Base-by-base conservation (phyloP, 2,888 invertebrate genomes). In the Pheosia tremula region DNA sequence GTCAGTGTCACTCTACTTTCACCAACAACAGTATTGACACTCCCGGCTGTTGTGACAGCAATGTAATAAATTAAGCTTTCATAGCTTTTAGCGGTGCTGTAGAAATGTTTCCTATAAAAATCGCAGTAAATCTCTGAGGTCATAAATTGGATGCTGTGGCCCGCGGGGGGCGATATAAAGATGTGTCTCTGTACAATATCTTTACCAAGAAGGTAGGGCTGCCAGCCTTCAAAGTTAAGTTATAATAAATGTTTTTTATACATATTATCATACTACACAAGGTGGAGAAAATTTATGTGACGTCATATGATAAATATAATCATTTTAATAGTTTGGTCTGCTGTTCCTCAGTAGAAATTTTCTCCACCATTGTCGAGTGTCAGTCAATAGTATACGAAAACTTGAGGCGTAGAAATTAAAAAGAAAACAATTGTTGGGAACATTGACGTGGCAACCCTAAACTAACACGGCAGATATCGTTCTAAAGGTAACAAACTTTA, bases 1-100 rank as follows among this genome's bases (percentile, higher is more conserved):
- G 9, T 43, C 43, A 43, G 4, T 43, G 10, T 43, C 43, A 24
- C 24, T 24, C 24, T 24, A 2, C 0, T 24, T 1, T 24, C 24
- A 24, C 24, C 24, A 24, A 2, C 24, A 24, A 24, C 2, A 24
- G 4, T 53, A 10, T 53, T n/a, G 9, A 37, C 36, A 10, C 10
- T 5, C 47, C 36, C 47, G 24, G 52, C 41, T 61, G 50, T 66
- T 69, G 61, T 71, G 67, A 71, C 69, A 67, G 74, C 75, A 78
- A 79, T 77, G 78, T 79, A 82, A 82, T 78, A 76, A 79, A 77
- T 77, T 64, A 76, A 68, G 63, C 59, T 72, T 79, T 80, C 78
- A 78, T 81, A 72, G 75, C 72, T 68, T 76, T 80, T 78, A 78
- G 82, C 77, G 74, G 71, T 53, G 72, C 63, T 69, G 60, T 83